phyloP scores from a whole-genome alignment of 2,888 invertebrate species.

The Dryomyza anilis region DNA sequence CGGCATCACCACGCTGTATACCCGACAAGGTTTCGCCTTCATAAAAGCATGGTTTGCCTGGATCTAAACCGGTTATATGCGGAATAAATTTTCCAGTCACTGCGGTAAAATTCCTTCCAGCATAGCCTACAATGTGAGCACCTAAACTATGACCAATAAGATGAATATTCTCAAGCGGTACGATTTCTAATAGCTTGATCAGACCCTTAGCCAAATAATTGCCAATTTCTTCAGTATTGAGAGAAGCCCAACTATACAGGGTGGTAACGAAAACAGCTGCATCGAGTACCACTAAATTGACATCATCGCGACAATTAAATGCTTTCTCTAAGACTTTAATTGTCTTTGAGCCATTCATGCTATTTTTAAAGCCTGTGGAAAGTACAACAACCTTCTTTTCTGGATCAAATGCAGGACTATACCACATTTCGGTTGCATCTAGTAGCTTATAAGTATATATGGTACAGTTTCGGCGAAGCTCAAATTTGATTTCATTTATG shows the following conservation, averaged over 20 bases:
- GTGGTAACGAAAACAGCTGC: conserved; percentile 54
- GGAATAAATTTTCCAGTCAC: conserved; percentile 47
- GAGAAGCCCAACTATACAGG: conserved; percentile 57
- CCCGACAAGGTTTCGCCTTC: conserved; percentile 55
- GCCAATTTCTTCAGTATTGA: conserved; percentile 58
- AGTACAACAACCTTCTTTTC: conserved; percentile 53
- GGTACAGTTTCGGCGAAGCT: conserved; percentile 48
- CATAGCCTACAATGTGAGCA: conserved; percentile 57
- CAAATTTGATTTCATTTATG: conserved; percentile 51
- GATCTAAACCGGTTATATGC: conserved; percentile 59
- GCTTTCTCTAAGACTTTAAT: conserved; percentile 51
- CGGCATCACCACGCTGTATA: conserved; percentile 57
- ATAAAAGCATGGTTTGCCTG: conserved; percentile 60
- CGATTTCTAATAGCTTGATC: conserved; percentile 45
- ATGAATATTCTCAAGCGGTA: conserved; percentile 51
- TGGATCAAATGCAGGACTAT: conserved; percentile 49
- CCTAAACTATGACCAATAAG: conserved; percentile 60
- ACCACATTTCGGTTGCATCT: conserved; percentile 52
- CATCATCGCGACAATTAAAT: conserved; percentile 53
- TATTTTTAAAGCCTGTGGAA: conserved; percentile 58
- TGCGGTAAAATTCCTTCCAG: conserved; percentile 49
- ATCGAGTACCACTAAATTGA: conserved; percentile 59
- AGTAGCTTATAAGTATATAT: conserved; percentile 49
- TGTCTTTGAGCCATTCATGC: conserved; percentile 49
- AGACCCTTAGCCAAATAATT: conserved; percentile 48